These are phyloP conservation scores for Corythoichthys intestinalis DNA, from an alignment of 2,113 vertebrate genomes.

Conservation along the genomic window DNA sequence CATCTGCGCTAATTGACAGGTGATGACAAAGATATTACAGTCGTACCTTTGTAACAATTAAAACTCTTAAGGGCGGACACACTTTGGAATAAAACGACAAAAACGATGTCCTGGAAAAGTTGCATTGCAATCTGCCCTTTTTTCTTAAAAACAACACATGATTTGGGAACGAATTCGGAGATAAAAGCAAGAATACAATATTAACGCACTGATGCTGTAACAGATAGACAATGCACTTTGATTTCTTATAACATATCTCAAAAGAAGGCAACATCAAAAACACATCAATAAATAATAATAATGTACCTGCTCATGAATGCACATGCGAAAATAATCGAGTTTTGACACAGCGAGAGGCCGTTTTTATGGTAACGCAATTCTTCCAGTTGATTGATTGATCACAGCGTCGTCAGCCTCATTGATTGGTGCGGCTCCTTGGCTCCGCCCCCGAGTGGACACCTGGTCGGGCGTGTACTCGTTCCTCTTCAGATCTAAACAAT, in stretches of 20 bases:
- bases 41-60: constrained; percentile 93
- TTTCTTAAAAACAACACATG: constrained; percentile 70
- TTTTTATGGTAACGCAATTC: constrained; percentile 37
- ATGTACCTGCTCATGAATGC: constrained; percentile 76
- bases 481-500: constrained; percentile 84
- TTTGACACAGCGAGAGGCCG: constrained; percentile 13
- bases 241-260: constrained; percentile 52
- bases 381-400: constrained; percentile 54
- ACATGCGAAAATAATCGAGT: constrained; percentile 59
- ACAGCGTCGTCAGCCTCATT: constrained; percentile 89
- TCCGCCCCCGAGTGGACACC: constrained; percentile 78
- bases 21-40: constrained; percentile 71
- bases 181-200: constrained; percentile 77
- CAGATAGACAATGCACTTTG: constrained; percentile 76
- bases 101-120: constrained; percentile 82
- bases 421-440: constrained; percentile 87
- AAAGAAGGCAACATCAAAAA: constrained; percentile 79
- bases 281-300: constrained; percentile 73
- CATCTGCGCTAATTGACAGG: constrained; percentile 64
- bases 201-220: constrained; percentile 70
- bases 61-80: constrained; percentile 79
- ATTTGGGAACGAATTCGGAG: constrained; percentile 77
- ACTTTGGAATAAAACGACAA: constrained; percentile 79
- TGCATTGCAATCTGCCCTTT: constrained; percentile 95
- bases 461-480: constrained; percentile 97